Base-by-base conservation (phyloP, 2,888 invertebrate species). In the Callyntrura guangdongensis region DNA sequence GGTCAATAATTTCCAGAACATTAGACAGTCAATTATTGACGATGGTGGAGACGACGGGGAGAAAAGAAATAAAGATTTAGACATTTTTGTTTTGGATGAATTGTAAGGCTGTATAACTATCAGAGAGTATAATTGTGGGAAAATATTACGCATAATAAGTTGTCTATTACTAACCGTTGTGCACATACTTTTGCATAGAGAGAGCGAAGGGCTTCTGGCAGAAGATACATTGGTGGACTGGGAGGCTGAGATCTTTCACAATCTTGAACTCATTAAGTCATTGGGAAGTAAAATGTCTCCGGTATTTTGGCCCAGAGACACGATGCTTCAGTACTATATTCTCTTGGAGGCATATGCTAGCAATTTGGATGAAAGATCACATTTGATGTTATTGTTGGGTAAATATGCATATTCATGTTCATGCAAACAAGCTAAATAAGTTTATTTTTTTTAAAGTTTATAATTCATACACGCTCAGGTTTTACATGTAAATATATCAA, bases 1-100 rank as follows among this genome's bases (percentile, higher is more conserved):
- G 94, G 94, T 93, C 4, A 93, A 92, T 77, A 93, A 92, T 67
- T 93, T 93, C 47, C 93, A 93, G 86, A 93, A 92, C 61, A 93
- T 93, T 61, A 88, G 93, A 4, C 61, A 59, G 36, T 59, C 61
- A 4, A 3, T 61, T 4, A 61, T 49, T 11, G 61, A 82, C 17
- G 36, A 49, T 11, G 36, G 22, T 6, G 36, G 12, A 0, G 27
- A n/a, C n/a, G n/a, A n/a, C n/a, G n/a, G n/a, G n/a, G 22, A 25
- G 12, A 49, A n/a, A 20, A 2, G 17, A 12, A 6, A 25, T 9
- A 77, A 74, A 5, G 77, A 74, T 20, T 14, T 85, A 11, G 84
- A 89, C 17, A 84, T 89, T 53, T 89, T 89, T 67, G 77, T 74
- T 0, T 64, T 89, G 56, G 89, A 89, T 67, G 64, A 74, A 53